Evolutionary conservation across 1,140 invertebrate species (phyloP).

Genomic region (Gonatopus flavifemur): DNA sequence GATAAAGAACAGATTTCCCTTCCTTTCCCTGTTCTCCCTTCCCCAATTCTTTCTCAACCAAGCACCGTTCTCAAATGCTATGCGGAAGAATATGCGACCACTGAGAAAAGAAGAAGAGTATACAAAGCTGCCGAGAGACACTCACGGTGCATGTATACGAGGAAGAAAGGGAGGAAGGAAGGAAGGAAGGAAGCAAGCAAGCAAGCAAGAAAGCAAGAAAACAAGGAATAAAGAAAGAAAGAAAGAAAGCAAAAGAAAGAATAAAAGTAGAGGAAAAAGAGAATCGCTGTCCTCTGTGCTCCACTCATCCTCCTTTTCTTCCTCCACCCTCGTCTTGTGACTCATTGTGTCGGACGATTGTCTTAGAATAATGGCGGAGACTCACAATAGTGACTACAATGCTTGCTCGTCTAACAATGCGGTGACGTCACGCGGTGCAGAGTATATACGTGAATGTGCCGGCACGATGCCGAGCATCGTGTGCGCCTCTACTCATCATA

Average conservation of each 20-base stretch:
- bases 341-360: constrained; percentile 61
- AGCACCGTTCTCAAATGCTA: constrained; percentile 4
- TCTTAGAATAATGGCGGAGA: constrained; percentile 61
- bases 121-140: no score
- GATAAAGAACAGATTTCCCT: no score
- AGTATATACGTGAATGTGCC: constrained; percentile 52
- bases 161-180: constrained; percentile 16
- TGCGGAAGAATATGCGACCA: constrained; percentile 16
- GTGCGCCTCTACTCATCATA: no score
- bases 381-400: constrained; percentile 62
- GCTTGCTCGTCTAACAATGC: constrained; percentile 61
- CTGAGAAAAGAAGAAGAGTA: constrained; percentile 4
- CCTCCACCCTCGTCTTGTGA: no score
- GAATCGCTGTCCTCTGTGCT: constrained; percentile 54
- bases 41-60: no score
- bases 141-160: constrained; percentile 14
- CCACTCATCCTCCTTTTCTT: constrained; percentile 56
- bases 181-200: constrained; percentile 19
- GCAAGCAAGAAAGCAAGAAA: constrained; percentile 12
- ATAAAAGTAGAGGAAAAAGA: constrained; percentile 19
- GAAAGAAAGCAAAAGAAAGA: neutral
- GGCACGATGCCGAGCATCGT: constrained; percentile 45
- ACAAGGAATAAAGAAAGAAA: constrained; percentile 5
- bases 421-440: constrained; percentile 54
- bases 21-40: no score